phyloP scores from a whole-genome alignment of 2,113 vertebrate species.

The Leucoraja erinaceus region DNA sequence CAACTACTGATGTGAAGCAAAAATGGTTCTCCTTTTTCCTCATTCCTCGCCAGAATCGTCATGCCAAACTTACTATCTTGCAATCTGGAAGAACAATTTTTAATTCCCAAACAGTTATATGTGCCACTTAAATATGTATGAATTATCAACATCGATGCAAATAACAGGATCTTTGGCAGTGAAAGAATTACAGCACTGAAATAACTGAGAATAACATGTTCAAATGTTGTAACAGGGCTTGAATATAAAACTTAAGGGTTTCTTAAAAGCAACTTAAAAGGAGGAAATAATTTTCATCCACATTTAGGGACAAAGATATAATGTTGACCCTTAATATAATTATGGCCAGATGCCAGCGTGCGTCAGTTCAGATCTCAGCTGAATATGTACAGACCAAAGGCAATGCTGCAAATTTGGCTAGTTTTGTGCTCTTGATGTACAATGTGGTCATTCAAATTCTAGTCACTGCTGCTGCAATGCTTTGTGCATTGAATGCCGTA shows the following conservation, averaged over 20 bases:
- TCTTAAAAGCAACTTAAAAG: neutral
- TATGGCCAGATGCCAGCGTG: neutral
- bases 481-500: neutral
- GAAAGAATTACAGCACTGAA: neutral
- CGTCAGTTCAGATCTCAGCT: neutral
- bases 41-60: no score
- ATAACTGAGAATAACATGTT: neutral
- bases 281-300: neutral
- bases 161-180: neutral
- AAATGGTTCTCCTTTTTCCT: no score
- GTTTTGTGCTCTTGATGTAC: neutral
- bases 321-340: neutral
- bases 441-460: neutral
- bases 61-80: no score
- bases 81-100: no score
- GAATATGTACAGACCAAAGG: neutral
- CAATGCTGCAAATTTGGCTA: neutral
- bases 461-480: neutral
- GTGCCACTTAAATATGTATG: no score
- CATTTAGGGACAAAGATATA: neutral
- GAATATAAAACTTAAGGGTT: neutral
- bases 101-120: no score
- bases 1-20: no score
- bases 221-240: neutral
- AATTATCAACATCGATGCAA: no score